Base-by-base conservation (phyloP, 2,797 vertebrate species). In the Prunella strophiata region DNA sequence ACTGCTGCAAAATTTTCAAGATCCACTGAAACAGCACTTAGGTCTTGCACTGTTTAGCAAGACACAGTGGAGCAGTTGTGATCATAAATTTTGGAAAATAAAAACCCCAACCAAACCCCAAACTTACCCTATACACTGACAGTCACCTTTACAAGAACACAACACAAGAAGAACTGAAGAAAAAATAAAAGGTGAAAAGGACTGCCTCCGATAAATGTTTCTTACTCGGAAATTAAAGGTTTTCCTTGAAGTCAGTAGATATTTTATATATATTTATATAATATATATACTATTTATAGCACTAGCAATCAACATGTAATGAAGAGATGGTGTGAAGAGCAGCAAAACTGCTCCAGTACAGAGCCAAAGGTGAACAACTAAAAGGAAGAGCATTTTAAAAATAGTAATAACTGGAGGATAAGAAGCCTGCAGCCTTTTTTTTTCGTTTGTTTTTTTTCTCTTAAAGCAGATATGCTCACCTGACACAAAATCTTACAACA, bases 241-340 rank as follows among this genome's bases (percentile, higher is more conserved):
- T 83, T 90, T 92, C 85, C 84, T 94, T 57, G 74, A 93, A 74
- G 58, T 88, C 78, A 74, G 87, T 91, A 93, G 71, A 51, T 89
- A 87, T 85, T 87, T 82, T 85, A 89, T 91, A 89, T 92, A 71
- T 94, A 42, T 93, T 89, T 89, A 61, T 96, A 91, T 68, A 82
- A 85, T 80, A 88, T 89, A 92, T 93, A 83, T 96, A 95, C 91
- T 91, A 96, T 92, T 95, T 93, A 95, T 95, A 54, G 86, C 4
- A 15, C 72, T 96, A 96, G 88, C 47, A 55, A 75, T 47, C 91
- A 93, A 89, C 34, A 74, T 78, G 76, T 89, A 34, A 66, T 62
- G 40, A 92, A 50, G 65, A 78, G 65, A 61, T 65, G 88, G 72
- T 59, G 58, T 88, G 77, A 88, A 34, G 78, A 48, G 50, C 71